A percentile compares a stretch with the other conserved stretches of the same genome.
These are phyloP conservation scores for Cladorhizidae sp. DNA, from an alignment of 37 sponge, comb jelly and placozoan species.

Conservation along the genomic window DNA sequence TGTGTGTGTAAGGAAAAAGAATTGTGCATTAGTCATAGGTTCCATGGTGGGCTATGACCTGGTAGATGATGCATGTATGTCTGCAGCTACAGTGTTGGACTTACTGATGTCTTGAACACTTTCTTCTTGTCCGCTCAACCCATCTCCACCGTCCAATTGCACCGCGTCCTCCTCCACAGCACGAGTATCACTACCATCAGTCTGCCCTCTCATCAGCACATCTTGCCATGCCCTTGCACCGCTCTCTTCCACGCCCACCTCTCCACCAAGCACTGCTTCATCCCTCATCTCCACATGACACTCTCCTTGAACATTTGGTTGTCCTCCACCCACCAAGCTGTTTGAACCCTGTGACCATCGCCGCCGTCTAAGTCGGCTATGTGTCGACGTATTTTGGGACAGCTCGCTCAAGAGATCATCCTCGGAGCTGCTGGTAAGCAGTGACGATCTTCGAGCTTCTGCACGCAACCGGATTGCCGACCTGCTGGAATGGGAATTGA, in stretches of 20 bases:
- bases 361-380: neutral
- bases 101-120: neutral
- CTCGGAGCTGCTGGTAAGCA: slow-evolving; percentile 1
- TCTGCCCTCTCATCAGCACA: neutral
- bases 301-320: neutral
- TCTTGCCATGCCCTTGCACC: neutral
- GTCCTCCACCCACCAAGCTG: neutral
- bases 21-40: no score
- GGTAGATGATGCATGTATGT: neutral
- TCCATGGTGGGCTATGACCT: neutral
- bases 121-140: neutral
- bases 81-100: neutral
- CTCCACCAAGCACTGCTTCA: neutral
- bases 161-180: neutral
- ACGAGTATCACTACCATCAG: neutral
- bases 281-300: neutral
- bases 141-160: neutral
- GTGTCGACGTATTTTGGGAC: neutral
- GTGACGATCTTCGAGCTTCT: slow-evolving; percentile 4
- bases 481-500: neutral
- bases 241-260: neutral
- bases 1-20: no score
- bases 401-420: slow-evolving; percentile 2
- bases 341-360: slow-evolving; percentile 14
- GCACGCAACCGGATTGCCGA: slow-evolving; percentile 18